A percentile compares a stretch with the other conserved stretches of the same genome.
Evolutionary conservation across 2,797 vertebrate genomes (phyloP).

Genomic region (Mus minutoides): DNA sequence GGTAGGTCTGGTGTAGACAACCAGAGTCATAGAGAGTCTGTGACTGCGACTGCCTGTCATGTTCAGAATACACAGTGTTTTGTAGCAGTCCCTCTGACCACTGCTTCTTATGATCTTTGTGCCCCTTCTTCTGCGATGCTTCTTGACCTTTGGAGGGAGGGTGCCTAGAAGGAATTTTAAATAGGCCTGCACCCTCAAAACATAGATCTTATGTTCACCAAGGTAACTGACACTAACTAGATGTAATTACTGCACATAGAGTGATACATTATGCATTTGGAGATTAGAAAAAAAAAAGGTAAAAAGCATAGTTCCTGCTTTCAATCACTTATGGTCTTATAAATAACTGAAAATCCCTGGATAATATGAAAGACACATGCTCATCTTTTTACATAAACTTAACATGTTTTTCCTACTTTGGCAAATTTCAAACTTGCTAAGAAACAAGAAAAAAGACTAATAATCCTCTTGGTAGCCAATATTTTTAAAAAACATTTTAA

Average conservation of each 20-base stretch:
- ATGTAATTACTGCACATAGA: background rate
- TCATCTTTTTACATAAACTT: constrained; percentile 26
- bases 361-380: constrained; percentile 43
- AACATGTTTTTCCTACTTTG: background rate
- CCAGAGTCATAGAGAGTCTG: background rate
- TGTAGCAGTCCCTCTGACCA: background rate
- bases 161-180: background rate
- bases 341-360: constrained; percentile 36
- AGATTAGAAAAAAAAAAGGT: constrained; percentile 6
- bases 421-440: constrained; percentile 55
- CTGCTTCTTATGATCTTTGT: background rate
- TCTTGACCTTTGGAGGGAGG: background rate
- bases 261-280: background rate
- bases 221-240: background rate
- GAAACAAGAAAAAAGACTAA: constrained; percentile 56
- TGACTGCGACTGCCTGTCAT: background rate
- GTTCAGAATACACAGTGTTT: background rate
- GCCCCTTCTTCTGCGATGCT: background rate
- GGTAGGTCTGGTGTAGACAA: background rate
- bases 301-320: background rate
- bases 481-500: constrained; percentile 42
- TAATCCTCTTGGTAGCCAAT: background rate
- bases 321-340: constrained; percentile 29
- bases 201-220: constrained; percentile 11
- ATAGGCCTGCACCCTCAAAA: background rate